phyloP scores from a whole-genome alignment of 2,113 vertebrate genomes.

The Macroglossus sobrinus region DNA sequence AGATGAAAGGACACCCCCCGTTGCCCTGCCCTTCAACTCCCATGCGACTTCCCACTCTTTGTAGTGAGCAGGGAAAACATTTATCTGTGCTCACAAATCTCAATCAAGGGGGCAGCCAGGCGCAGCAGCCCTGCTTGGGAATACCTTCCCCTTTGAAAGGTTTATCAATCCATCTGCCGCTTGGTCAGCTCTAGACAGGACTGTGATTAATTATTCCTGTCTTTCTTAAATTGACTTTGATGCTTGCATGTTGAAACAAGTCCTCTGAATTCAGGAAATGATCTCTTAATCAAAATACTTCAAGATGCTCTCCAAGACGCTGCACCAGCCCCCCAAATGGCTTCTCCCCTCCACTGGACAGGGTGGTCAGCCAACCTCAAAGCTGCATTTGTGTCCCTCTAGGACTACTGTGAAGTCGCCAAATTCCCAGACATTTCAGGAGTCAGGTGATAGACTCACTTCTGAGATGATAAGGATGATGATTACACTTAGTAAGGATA shows the following conservation, averaged over 20 bases:
- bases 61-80: slow-evolving; percentile 68
- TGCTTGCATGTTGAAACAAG: slow-evolving; percentile 80
- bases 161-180: slow-evolving; percentile 90
- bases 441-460: not conserved
- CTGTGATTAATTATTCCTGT: slow-evolving; percentile 87
- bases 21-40: not conserved
- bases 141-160: slow-evolving; percentile 90
- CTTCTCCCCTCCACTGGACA: slow-evolving; percentile 75
- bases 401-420: not conserved
- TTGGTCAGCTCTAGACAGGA: slow-evolving; percentile 86
- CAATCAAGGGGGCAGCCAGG: slow-evolving; percentile 82
- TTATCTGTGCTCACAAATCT: slow-evolving; percentile 75
- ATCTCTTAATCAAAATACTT: slow-evolving; percentile 77
- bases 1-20: slow-evolving; percentile 57
- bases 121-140: slow-evolving; percentile 83
- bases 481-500: not conserved
- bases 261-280: slow-evolving; percentile 82
- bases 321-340: slow-evolving; percentile 62
- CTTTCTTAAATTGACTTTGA: slow-evolving; percentile 86
- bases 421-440: not conserved
- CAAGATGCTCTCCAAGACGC: slow-evolving; percentile 66
- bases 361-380: slow-evolving; percentile 84
- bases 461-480: not conserved
- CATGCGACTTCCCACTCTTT: slow-evolving; percentile 58
- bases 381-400: slow-evolving; percentile 19